Evolutionary conservation across 2,888 invertebrate genomes (phyloP), one percentile per base, ranked within the genome.

Genomic region (Myopa testacea): DNA sequence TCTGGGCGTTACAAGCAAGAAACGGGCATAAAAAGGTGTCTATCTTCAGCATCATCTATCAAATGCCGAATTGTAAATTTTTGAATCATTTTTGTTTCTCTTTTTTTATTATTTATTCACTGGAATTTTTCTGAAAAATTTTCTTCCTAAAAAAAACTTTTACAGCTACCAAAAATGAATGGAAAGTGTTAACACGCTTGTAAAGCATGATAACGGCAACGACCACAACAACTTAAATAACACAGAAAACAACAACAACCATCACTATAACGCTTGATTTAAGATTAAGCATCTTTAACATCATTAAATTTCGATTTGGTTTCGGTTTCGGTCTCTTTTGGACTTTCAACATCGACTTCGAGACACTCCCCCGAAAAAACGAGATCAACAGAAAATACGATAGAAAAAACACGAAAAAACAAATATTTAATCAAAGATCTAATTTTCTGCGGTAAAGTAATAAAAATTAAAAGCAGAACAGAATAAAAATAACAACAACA

Each of bases 161-260:
- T 10, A 45, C 10, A 45, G 7, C 7, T 45, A 45, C 6, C 45
- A 7, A n/a, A 63, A 63, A 68, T n/a, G 37, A 68, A 68, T 68
- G 45, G 68, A 68, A 68, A 68, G 68, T 68, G 40, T 68, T 68
- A 45, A 45, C 68, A 45, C 65, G 38, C 10, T 63, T 16, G 34
- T 37, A 37, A 26, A 4, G n/a, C 14, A 68, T n/a, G 3, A 38
- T 7, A n/a, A 45, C 68, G n/a, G 38, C 67, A 38, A 67, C 67
- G 37, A 67, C 38, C 5, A 68, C 68, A 16, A 40, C n/a, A 68
- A 19, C 45, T n/a, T 16, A 5, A 37, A 67, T 37, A 68, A 45
- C 19, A 8, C 40, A 7, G 3, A 45, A 12, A n/a, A 16, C 45
- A n/a, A 16, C 38, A 37, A 8, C 63, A 63, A 26, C 63, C n/a